Evolutionary conservation across 2,797 vertebrate genomes (phyloP), one percentile per base, ranked within the genome.

Genomic region (Fistularia tabacaria): DNA sequence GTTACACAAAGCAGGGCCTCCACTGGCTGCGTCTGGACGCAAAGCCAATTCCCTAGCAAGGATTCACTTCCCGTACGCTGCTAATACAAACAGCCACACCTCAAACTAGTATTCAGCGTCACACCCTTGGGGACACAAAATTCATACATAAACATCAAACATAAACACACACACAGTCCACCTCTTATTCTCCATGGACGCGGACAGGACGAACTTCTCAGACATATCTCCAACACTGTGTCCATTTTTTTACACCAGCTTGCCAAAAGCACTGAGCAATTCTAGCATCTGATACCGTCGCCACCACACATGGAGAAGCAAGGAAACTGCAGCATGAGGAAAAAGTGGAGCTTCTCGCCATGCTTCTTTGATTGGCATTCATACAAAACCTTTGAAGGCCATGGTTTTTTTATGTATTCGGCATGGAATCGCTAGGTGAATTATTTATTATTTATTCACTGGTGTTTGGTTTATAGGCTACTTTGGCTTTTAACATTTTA

Each of bases 21-120:
- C 94, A 98, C 76, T 98, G 97, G 97, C 90, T 99, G 73, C 93
- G 97, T 61, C 91, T 94, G 74, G 97, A 99, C 59, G 93, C 96
- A 79, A 98, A 97, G 87, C 91, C 91, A 59, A 85, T 85, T 64
- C 82, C 91, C 66, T 91, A 90, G 83, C 87, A 70, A 77, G 86
- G 65, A 75, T 57, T 57, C 2, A 6, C 47, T 61, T 38, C 59
- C 55, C 69, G 69, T 64, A 48, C 47, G 47, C 80, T 74, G 80
- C 77, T 81, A 60, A 42, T 62, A 49, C 54, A 49, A 60, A 45
- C 68, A 58, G 45, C 3, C 54, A 50, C 58, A 61, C 75, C 64
- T 74, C 79, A 80, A 54, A 63, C 54, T 72, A 51, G 64, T 42
- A 50, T 25, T 25, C 55, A 62, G 69, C 57, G 54, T 52, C 71